Percentiles rank a stretch among this genome's conserved stretches.
Conservation (phyloP, 2,113 vertebrate species). For the Grallaria varia region DNA sequence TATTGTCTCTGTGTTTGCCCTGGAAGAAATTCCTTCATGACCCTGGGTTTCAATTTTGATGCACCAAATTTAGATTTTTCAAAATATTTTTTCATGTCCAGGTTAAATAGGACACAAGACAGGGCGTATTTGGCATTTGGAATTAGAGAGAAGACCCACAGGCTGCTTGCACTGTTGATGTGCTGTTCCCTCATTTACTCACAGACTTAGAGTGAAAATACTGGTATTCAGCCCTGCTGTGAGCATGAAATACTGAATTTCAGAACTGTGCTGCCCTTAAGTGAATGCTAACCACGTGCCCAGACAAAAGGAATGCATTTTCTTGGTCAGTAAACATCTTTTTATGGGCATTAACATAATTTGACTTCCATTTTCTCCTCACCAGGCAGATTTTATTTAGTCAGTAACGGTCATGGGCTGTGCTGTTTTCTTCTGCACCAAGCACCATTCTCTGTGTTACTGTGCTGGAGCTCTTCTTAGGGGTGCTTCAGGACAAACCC, state of each 20-base stretch:
- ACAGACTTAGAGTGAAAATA: not conserved
- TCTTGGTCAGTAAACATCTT: conserved; percentile 1
- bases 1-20: not conserved
- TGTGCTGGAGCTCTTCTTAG: not conserved
- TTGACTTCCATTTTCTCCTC: conserved; percentile 1
- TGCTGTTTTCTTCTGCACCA: not conserved
- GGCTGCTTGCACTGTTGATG: not conserved
- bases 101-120: not conserved
- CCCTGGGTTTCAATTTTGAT: not conserved
- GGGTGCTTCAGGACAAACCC: not conserved
- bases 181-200: not conserved
- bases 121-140: not conserved
- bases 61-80: not conserved
- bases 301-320: conserved; percentile 6
- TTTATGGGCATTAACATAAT: not conserved
- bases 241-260: not conserved
- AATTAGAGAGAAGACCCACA: not conserved
- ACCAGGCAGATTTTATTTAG: not conserved
- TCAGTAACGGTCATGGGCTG: not conserved
- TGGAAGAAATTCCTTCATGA: not conserved
- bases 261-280: not conserved
- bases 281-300: not conserved
- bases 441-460: not conserved
- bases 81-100: not conserved
- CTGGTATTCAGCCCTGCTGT: not conserved